phyloP scores from a whole-genome alignment of 2,888 invertebrate species.

The Apoda limacodes region DNA sequence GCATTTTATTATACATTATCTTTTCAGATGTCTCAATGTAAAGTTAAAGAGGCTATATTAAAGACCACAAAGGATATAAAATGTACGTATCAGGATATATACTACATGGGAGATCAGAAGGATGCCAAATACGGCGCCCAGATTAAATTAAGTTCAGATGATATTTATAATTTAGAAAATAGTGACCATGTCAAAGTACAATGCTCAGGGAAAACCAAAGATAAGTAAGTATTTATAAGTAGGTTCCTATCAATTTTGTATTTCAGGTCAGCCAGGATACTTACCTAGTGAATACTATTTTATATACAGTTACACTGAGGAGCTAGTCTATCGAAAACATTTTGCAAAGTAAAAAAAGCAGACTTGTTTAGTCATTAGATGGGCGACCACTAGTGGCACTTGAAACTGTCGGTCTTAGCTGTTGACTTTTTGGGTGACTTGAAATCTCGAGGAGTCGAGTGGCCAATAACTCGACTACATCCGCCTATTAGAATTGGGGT shows the following conservation, averaged over 20 bases:
- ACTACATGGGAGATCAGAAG: slow-evolving; percentile 75
- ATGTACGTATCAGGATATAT: slow-evolving; percentile 75
- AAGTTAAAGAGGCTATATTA: slow-evolving; percentile 35
- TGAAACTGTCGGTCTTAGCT: no score
- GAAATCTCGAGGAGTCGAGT: no score
- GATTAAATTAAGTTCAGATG: slow-evolving; percentile 28
- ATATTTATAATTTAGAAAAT: slow-evolving; percentile 16
- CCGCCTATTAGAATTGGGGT: no score
- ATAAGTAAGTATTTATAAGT: slow-evolving; percentile 22
- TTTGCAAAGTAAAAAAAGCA: no score
- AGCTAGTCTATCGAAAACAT: no score
- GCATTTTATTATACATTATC: not conserved
- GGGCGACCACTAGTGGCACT: no score
- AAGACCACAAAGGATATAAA: slow-evolving; percentile 35
- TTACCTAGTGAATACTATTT: no score
- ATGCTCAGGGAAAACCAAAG: slow-evolving; percentile 52
- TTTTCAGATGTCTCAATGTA: slow-evolving; percentile 63
- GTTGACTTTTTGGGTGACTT: no score
- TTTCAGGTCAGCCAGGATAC: no score
- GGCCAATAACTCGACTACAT: no score
- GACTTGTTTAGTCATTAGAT: no score
- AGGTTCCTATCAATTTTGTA: not conserved
- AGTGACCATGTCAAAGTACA: slow-evolving; percentile 58
- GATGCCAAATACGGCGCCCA: slow-evolving; percentile 60
- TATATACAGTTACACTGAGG: no score